These are phyloP conservation scores for Pelobates fuscus DNA, from an alignment of 2,113 vertebrate genomes.

Conservation along the genomic window DNA sequence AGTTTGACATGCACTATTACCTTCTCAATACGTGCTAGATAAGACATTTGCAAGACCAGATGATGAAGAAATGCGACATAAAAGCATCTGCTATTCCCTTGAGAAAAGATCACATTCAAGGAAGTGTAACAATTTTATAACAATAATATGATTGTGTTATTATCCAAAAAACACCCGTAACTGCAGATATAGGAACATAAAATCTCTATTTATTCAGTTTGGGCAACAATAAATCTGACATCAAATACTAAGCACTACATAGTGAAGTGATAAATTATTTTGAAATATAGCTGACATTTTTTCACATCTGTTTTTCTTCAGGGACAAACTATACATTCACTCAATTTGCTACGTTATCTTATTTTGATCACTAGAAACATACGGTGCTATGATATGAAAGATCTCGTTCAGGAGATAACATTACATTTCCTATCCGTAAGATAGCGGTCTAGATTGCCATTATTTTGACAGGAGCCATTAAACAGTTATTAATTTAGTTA, in stretches of 20 bases:
- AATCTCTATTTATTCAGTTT: slow-evolving; percentile 23
- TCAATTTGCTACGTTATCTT: background rate
- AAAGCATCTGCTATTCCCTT: slow-evolving; percentile 35
- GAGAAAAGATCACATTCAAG: slow-evolving; percentile 32
- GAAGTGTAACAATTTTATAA: slow-evolving; percentile 34
- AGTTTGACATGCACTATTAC: slow-evolving; percentile 33
- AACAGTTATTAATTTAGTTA: too few relatives aligned
- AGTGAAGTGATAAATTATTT: slow-evolving; percentile 20
- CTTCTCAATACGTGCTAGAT: slow-evolving; percentile 17
- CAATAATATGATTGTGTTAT: slow-evolving; percentile 44
- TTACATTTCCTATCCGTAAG: too few relatives aligned
- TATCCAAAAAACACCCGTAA: slow-evolving; percentile 37
- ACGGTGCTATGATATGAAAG: background rate
- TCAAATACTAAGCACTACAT: slow-evolving; percentile 29
- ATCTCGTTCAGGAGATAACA: background rate
- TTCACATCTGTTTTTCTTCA: slow-evolving; percentile 23
- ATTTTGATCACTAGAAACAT: background rate
- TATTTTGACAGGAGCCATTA: too few relatives aligned
- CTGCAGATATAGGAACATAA: slow-evolving; percentile 28
- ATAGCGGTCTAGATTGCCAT: too few relatives aligned
- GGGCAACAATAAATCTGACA: slow-evolving; percentile 35
- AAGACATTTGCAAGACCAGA: slow-evolving; percentile 26
- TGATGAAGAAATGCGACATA: slow-evolving; percentile 23
- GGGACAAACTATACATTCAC: slow-evolving; percentile 1
- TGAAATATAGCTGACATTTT: slow-evolving; percentile 4